Evolutionary conservation across 1,140 invertebrate genomes (phyloP).

Genomic region (Drosophila sproati): DNA sequence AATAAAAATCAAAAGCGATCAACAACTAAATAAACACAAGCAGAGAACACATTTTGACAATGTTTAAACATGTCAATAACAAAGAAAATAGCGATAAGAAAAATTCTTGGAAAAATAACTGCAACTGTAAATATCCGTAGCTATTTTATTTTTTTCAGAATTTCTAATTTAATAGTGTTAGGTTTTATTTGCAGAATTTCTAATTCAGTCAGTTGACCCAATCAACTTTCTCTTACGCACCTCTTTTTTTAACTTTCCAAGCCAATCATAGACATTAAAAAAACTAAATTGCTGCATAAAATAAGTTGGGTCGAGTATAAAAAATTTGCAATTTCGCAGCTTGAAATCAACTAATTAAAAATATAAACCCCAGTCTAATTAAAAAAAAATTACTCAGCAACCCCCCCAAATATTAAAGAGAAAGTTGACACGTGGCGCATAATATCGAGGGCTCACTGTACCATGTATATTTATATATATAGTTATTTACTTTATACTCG

Average conservation of each 20-base stretch:
- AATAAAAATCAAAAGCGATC: neutral
- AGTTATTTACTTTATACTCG: neutral
- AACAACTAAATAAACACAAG: neutral
- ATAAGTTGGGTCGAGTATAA: slow-evolving; percentile 2
- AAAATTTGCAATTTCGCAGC: slow-evolving; percentile 1
- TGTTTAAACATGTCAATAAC: neutral
- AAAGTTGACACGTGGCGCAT: slow-evolving; percentile 30
- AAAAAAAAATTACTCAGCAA: neutral
- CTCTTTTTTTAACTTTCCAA: slow-evolving; percentile 22
- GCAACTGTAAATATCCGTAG: slow-evolving; percentile 1
- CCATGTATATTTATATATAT: neutral
- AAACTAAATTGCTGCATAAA: neutral
- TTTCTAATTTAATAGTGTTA: too few species aligned
- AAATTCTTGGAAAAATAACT: slow-evolving; percentile 4
- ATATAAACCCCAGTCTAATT: slow-evolving; percentile 25
- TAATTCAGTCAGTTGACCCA: slow-evolving; percentile 3
- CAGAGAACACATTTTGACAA: neutral
- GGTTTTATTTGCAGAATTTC: neutral
- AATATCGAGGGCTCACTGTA: slow-evolving; percentile 11
- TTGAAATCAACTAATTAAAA: slow-evolving; percentile 8
- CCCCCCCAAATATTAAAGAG: slow-evolving; percentile 2
- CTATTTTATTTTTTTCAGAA: neutral
- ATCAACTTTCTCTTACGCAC: slow-evolving; percentile 22
- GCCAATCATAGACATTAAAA: slow-evolving; percentile 12
- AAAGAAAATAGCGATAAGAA: slow-evolving; percentile 6